phyloP scores from a whole-genome alignment of 2,797 vertebrate genomes.

The Pampus argenteus region DNA sequence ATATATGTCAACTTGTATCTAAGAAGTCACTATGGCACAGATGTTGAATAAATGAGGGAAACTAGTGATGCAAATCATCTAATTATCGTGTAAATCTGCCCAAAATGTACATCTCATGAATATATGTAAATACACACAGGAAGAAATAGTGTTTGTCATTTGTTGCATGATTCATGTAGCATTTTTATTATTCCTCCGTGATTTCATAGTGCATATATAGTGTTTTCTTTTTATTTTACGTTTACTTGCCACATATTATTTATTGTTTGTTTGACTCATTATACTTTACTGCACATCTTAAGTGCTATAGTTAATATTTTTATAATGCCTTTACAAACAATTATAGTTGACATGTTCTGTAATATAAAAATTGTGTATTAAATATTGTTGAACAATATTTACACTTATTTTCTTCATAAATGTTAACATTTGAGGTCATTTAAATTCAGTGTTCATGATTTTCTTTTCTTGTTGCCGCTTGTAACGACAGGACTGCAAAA shows the following conservation, averaged over 20 bases:
- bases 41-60: not conserved
- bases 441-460: not conserved
- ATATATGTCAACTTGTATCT: not conserved
- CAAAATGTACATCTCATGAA: not conserved
- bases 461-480: not conserved
- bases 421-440: not conserved
- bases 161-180: not conserved
- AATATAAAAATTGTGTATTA: not conserved
- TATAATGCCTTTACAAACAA: no score
- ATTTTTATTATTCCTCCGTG: not conserved
- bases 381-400: no score
- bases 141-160: not conserved
- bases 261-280: no score
- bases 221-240: not conserved
- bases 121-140: not conserved
- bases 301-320: no score
- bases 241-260: not conserved
- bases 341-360: no score
- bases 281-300: no score
- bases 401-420: no score
- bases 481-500: slow-evolving; percentile 86
- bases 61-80: not conserved
- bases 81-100: not conserved
- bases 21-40: no score
- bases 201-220: not conserved